phyloP scores from a whole-genome alignment of 2,113 vertebrate genomes.

The Rhinopomastus cyanomelas region DNA sequence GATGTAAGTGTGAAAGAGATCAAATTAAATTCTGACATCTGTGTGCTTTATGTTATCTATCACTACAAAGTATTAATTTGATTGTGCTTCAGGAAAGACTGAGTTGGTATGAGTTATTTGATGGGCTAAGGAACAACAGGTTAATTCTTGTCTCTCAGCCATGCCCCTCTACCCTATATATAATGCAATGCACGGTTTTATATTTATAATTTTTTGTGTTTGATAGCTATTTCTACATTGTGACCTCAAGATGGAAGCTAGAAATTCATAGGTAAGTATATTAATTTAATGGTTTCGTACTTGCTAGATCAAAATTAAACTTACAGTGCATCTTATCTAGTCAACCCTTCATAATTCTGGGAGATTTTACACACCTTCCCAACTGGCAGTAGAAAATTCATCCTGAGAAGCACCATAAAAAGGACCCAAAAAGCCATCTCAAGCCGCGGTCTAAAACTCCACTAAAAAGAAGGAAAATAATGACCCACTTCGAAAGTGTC shows the following conservation, averaged over 20 bases:
- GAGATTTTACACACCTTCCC: background rate
- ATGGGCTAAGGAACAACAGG: background rate
- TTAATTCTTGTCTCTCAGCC: background rate
- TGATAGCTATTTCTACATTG: background rate
- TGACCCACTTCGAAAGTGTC: background rate
- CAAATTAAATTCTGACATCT: background rate
- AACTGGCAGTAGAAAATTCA: background rate
- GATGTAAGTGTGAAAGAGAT: background rate
- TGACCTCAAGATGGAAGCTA: background rate
- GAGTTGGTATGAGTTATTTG: background rate
- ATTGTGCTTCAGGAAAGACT: background rate
- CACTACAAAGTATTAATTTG: background rate
- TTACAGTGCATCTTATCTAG: background rate
- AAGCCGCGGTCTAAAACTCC: background rate
- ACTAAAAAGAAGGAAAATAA: background rate
- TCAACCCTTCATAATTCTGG: background rate
- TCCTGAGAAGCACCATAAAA: background rate
- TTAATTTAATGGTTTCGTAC: background rate
- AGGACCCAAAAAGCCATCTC: background rate
- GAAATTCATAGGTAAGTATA: background rate
- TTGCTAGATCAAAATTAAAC: background rate
- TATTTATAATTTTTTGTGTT: background rate
- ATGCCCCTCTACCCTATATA: background rate
- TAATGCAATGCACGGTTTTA: background rate
- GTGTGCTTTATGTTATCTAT: background rate